phyloP scores from a whole-genome alignment of 1,140 invertebrate genomes.

The Globodera ellingtonae region DNA sequence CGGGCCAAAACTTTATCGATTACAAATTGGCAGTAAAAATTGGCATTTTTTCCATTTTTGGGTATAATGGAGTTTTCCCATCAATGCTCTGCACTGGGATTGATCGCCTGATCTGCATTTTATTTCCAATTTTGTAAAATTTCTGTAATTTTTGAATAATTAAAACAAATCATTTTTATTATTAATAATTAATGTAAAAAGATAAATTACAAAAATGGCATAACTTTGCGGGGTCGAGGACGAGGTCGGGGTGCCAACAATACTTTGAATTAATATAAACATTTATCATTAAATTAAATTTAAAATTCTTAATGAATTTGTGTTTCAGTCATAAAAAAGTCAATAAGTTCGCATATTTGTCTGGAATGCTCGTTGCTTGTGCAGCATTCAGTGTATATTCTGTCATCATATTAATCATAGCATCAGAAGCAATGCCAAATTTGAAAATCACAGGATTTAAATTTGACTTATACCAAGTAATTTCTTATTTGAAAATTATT shows the following conservation, averaged over 20 bases:
- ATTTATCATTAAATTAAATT: too few relatives aligned
- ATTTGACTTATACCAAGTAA: not conserved
- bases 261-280: too few relatives aligned
- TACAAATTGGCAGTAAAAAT: not conserved
- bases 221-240: too few relatives aligned
- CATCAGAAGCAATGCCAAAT: not conserved
- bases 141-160: too few relatives aligned
- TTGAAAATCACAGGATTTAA: not conserved
- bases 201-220: too few relatives aligned
- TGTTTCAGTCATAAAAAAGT: not conserved
- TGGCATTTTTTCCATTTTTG: not conserved
- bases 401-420: not conserved
- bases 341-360: not conserved
- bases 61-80: not conserved
- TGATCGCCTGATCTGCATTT: not conserved
- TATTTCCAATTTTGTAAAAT: not conserved
- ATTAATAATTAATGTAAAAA: too few relatives aligned
- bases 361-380: not conserved
- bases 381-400: not conserved
- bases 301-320: too few relatives aligned
- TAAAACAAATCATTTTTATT: too few relatives aligned
- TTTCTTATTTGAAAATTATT: not conserved
- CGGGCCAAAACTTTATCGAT: slow-evolving; percentile 28
- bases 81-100: not conserved
- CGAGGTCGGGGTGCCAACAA: too few relatives aligned